Evolutionary conservation across 2,797 vertebrate species (phyloP).

Genomic region (Anableps anableps): DNA sequence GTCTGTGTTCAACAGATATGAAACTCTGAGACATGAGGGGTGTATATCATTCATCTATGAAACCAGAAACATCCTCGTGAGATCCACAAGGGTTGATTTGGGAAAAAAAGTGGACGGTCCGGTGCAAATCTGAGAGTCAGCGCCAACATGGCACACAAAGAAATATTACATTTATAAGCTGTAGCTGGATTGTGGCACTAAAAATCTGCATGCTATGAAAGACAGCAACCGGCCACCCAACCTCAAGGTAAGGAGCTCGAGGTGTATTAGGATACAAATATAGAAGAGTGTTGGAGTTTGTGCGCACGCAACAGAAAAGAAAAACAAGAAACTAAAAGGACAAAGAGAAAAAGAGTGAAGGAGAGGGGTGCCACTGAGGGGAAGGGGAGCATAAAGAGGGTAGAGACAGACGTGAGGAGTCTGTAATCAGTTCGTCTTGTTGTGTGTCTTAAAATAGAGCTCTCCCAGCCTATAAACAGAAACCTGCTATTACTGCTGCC

Average conservation of each 20-base stretch:
- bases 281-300: not conserved
- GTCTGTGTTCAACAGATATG: constrained; percentile 80
- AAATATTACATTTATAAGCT: constrained; percentile 52
- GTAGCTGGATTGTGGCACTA: constrained; percentile 19
- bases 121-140: constrained; percentile 60
- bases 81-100: constrained; percentile 68
- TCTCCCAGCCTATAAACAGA: constrained; percentile 82
- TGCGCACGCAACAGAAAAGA: not conserved
- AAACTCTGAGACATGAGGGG: constrained; percentile 76
- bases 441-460: constrained; percentile 87
- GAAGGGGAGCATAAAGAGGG: constrained; percentile 55
- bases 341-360: constrained; percentile 32
- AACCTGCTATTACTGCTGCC: constrained; percentile 82
- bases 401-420: constrained; percentile 58
- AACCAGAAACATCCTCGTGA: constrained; percentile 76
- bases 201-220: not conserved
- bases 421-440: constrained; percentile 85
- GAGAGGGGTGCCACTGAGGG: constrained; percentile 45
- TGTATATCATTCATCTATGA: constrained; percentile 71
- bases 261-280: not conserved
- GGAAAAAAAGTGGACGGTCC: constrained; percentile 69
- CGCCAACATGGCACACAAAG: constrained; percentile 57
- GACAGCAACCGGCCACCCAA: constrained; percentile 4
- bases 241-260: not conserved
- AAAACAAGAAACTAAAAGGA: constrained; percentile 6